Evolutionary conservation across 2,113 vertebrate species (phyloP).

Genomic region (Syrmaticus mikado): DNA sequence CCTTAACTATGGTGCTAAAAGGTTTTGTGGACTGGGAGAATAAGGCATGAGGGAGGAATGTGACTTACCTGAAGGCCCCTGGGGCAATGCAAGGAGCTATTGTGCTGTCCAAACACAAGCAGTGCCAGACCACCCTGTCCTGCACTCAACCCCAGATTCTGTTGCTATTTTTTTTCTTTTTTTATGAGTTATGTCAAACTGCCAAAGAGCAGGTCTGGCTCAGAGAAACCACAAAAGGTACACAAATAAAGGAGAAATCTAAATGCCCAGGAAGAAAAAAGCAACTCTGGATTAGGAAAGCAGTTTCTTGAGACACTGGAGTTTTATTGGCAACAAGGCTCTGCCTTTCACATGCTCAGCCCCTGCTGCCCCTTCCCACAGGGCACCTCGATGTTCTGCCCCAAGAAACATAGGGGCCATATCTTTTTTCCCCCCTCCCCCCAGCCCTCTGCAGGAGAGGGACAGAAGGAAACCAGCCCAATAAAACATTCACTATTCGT

Average conservation of each 20-base stretch:
- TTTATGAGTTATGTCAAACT: not conserved
- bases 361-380: not conserved
- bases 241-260: not conserved
- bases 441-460: accelerated
- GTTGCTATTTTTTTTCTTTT: no score
- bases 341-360: not conserved
- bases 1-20: accelerated
- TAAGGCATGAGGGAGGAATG: not conserved
- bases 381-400: not conserved
- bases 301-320: not conserved
- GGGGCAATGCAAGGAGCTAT: not conserved
- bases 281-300: constrained; percentile 8
- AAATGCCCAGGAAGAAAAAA: constrained; percentile 37
- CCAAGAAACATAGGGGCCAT: not conserved
- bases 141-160: accelerated
- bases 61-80: not conserved
- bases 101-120: accelerated
- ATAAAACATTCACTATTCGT: not conserved
- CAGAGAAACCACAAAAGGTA: not conserved
- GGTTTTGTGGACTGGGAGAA: not conserved
- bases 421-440: accelerated
- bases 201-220: not conserved
- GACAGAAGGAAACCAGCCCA: accelerated
- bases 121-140: not conserved
- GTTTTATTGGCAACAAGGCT: constrained; percentile 48